A percentile compares a stretch with the other conserved stretches of the same genome.
Evolutionary conservation across 2,113 vertebrate genomes (phyloP).

Genomic region (Myocastor coypus): DNA sequence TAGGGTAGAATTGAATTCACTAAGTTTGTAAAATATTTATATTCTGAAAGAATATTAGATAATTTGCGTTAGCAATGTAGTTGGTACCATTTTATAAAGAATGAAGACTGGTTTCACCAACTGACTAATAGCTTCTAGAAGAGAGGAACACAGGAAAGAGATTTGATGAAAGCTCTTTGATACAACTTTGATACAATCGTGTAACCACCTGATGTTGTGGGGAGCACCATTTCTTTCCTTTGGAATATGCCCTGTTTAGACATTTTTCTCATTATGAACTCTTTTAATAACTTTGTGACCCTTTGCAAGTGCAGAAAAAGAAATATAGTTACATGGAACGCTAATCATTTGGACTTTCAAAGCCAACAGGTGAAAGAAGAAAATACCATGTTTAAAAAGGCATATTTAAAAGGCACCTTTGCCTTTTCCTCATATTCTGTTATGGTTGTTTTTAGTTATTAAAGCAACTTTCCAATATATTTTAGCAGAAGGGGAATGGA

Average conservation of each 20-base stretch:
- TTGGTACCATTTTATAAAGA: slow-evolving; percentile 34
- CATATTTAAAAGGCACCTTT: no score
- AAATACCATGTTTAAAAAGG: background rate
- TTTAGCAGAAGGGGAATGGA: background rate
- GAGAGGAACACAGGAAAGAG: background rate
- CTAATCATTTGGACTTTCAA: background rate
- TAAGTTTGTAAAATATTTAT: slow-evolving; percentile 38
- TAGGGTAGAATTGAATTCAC: slow-evolving; percentile 22
- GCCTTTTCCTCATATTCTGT: background rate
- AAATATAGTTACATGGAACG: background rate
- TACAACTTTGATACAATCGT: background rate
- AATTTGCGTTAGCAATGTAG: background rate
- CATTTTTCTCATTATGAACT: slow-evolving; percentile 40
- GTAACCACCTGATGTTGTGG: background rate
- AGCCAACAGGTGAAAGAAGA: background rate
- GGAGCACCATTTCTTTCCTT: background rate
- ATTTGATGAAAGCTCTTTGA: background rate
- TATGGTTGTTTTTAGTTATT: background rate
- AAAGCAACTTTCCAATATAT: background rate
- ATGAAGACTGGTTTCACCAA: slow-evolving; percentile 45
- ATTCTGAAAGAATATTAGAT: background rate
- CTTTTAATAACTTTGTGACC: background rate
- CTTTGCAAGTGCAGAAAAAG: background rate
- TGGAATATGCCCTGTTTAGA: background rate
- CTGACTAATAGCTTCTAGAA: background rate